phyloP scores from a whole-genome alignment of 2,797 vertebrate genomes.

The Clarias pachynema region DNA sequence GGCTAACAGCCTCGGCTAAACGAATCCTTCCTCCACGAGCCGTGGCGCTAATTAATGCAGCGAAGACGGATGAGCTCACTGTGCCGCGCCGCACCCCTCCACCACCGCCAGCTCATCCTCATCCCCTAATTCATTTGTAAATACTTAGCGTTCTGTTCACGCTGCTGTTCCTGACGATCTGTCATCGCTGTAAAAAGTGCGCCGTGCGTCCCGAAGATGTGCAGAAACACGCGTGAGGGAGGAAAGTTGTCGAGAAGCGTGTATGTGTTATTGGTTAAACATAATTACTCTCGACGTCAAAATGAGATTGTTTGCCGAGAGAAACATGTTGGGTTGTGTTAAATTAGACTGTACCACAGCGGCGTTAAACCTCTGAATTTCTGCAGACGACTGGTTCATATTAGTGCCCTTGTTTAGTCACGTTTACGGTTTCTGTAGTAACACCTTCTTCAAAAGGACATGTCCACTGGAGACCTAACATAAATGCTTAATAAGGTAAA shows the following conservation, averaged over 20 bases:
- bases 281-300: neutral
- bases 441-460: neutral
- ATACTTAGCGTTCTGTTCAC: constrained; percentile 28
- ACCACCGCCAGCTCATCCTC: constrained; percentile 40
- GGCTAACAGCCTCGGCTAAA: constrained; percentile 71
- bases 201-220: neutral
- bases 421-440: neutral
- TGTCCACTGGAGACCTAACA: neutral
- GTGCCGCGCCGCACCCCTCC: constrained; percentile 43
- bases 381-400: neutral
- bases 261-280: constrained; percentile 1
- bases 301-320: neutral
- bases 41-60: constrained; percentile 67
- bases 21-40: constrained; percentile 66
- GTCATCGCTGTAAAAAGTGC: constrained; percentile 20
- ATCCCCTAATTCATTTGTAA: constrained; percentile 40
- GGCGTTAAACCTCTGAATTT: neutral
- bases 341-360: neutral
- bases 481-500: neutral
- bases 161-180: constrained; percentile 31
- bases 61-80: constrained; percentile 71
- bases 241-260: neutral
- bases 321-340: neutral
- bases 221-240: neutral
- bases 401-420: neutral